Evolutionary conservation across 2,888 invertebrate genomes (phyloP), one percentile per base, ranked within the genome.

Genomic region (Hyppa rectilinea): DNA sequence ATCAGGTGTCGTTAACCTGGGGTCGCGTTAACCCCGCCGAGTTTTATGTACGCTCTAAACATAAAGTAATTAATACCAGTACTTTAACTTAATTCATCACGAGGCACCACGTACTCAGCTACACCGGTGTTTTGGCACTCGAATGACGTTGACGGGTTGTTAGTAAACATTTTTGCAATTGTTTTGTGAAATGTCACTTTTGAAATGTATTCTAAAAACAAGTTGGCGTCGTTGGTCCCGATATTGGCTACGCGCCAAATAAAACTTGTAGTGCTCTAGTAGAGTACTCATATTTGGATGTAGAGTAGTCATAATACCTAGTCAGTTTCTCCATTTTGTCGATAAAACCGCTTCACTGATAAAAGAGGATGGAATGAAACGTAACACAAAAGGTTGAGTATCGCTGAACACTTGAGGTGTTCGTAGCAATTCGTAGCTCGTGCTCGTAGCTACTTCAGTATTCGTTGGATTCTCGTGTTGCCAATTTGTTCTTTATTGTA

Each of bases 401-500:
- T 64, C 52, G 52, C 58, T 66, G 62, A 38, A 70, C 50, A 63
- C 75, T 78, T 71, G 55, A 63, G 36, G 52, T 74, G 63, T 70
- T 78, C 52, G 63, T 45, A 59, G 49, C 59, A 53, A 60, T 53
- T 63, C 61, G 40, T 58, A 61, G 66, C 66, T 58, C 20, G 58
- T 43, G 29, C 52, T 52, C 17, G 55, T 29, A 36, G 52, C 56
- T 58, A 63, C 75, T 71, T 60, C 60, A 71, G 59, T 47, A 63
- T 71, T 36, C 53, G 26, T 36, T 40, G 26, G 77, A 63, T 72
- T 53, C 52, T 58, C 69, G 43, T 58, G 64, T 70, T 34, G 61
- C 58, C 66, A 78, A 65, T 78, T 65, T 78, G 50, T 74, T 75
- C 38, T 62, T 38, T 73, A 49, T 49, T 69, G 74, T 71, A 43